phyloP scores from a whole-genome alignment of 2,888 invertebrate genomes.

The Mamestra brassicae region DNA sequence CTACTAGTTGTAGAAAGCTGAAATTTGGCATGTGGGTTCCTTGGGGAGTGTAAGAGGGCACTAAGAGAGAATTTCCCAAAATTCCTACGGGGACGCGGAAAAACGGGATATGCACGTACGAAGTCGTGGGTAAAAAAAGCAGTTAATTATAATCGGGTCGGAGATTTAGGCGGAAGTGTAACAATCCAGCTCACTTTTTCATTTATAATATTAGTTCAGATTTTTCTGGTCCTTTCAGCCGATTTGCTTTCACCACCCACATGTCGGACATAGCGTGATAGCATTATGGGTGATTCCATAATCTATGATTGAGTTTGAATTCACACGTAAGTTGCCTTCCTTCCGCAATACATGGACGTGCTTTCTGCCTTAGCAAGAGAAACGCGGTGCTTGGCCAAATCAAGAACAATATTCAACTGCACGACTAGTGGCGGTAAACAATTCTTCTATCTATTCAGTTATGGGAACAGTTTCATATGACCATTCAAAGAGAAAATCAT shows the following conservation, averaged over 20 bases:
- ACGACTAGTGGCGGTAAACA: not conserved
- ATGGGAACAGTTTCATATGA: not conserved
- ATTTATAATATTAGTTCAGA: no score
- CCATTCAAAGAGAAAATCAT: not conserved
- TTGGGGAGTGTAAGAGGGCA: no score
- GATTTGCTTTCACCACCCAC: constrained; percentile 32
- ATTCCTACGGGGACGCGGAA: no score
- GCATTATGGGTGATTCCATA: constrained; percentile 25
- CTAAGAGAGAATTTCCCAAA: no score
- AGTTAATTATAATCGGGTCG: no score
- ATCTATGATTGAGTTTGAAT: constrained; percentile 48
- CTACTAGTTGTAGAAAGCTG: no score
- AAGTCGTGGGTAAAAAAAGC: no score
- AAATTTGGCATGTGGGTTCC: no score
- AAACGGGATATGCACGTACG: no score
- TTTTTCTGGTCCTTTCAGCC: constrained; percentile 32
- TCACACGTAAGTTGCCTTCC: constrained; percentile 32
- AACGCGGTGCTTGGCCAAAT: constrained; percentile 11
- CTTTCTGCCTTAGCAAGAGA: constrained; percentile 7
- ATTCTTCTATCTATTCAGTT: not conserved
- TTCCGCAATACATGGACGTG: constrained; percentile 41
- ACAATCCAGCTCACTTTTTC: no score
- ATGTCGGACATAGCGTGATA: constrained; percentile 32
- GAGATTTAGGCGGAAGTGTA: no score
- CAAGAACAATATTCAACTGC: constrained; percentile 29